These are phyloP conservation scores for Frankliniella fusca DNA, from an alignment of 2,888 invertebrate genomes.

Conservation along the genomic window DNA sequence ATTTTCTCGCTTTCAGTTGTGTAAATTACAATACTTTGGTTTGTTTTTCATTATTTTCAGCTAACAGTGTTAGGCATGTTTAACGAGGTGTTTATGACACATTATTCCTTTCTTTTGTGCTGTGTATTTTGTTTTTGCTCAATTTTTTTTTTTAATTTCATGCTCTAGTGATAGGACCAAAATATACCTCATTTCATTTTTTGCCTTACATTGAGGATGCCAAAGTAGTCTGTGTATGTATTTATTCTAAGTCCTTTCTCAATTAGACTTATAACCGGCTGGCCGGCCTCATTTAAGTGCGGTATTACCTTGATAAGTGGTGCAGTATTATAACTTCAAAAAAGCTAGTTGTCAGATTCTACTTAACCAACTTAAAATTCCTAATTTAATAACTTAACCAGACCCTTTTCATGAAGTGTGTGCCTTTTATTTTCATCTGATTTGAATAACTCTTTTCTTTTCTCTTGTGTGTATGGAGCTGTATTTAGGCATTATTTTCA, in stretches of 20 bases:
- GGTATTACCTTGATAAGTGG: not conserved
- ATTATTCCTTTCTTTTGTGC: not conserved
- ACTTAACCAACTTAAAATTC: not conserved
- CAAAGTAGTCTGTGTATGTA: not conserved
- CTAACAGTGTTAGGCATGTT: not conserved
- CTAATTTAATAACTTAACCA: not conserved
- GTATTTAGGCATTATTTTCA: not conserved
- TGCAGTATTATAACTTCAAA: not conserved
- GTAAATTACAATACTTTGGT: not conserved
- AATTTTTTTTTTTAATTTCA: not conserved
- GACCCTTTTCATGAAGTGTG: not conserved
- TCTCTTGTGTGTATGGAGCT: not conserved
- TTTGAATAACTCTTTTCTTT: not conserved
- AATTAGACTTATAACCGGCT: not conserved
- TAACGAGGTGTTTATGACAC: not conserved
- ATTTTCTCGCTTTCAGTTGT: not conserved
- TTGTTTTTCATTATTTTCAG: not conserved
- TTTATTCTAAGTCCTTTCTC: not conserved
- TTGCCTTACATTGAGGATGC: no score
- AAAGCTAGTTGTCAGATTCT: not conserved
- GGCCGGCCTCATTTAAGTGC: not conserved
- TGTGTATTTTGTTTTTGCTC: not conserved
- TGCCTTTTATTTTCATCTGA: not conserved
- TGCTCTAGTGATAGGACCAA: not conserved
- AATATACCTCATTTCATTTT: not conserved